Base-by-base conservation (phyloP, 2,888 invertebrate genomes). In the Entomobrya proxima region DNA sequence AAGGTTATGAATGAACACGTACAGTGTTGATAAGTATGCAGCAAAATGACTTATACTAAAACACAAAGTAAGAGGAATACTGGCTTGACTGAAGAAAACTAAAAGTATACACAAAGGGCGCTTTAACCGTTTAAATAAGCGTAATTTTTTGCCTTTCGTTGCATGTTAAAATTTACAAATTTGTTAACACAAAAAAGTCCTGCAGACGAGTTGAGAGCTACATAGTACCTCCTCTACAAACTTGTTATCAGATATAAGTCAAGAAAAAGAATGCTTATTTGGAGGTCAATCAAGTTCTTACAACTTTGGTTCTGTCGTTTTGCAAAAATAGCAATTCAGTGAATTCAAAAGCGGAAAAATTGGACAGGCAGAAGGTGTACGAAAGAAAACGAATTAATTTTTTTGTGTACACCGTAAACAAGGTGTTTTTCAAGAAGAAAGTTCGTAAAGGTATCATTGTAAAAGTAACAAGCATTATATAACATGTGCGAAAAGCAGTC, bases 261-360 rank as follows among this genome's bases (percentile, higher is more conserved):
- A 44, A 21, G 13, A n/a, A n/a, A n/a, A n/a, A n/a, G n/a, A 58
- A 27, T 76, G 37, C 47, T 77, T 61, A 77, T 18, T n/a, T 32
- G 69, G n/a, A 35, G 30, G 55, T 74, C 47, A 76, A 67, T 64
- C 64, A 76, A 67, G 40, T 50, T 47, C 75, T 69, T 37, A 13
- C 52, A 52, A 75, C 15, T 15, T 32, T 35, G 61, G 4, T 58
- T 13, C 64, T 76, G 67, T 76, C 55, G 69, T 35, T 72, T 27
- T 47, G 47, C 11, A 44, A 67, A 55, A 77, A 27, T 15, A 82
- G 18, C 74, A 74, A 81, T 55, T 52, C 32, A 69, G 52, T 40
- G 37, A 69, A 18, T 50, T 67, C 69, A 84, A 21, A 13, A 84
- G 77, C 77, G 77, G 77, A 69, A 82, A 61, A 61, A 58, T 15